Conservation (phyloP, 2,113 vertebrate species). For the Percina caprodes region DNA sequence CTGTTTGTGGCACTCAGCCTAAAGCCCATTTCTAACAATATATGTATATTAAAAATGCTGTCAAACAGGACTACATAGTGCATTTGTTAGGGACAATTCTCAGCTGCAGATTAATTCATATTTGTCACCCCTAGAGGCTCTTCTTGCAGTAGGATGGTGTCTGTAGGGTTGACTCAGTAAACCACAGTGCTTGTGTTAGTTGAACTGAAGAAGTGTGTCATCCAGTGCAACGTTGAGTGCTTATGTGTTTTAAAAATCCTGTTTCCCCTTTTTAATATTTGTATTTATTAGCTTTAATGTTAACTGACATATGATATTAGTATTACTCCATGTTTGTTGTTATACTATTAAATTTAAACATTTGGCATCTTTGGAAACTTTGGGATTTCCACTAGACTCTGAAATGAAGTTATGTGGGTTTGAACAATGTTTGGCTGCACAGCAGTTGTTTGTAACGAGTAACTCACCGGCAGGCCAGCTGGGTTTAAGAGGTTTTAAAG, state of each 20-base stretch:
- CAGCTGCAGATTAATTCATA: not conserved
- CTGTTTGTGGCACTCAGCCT: not conserved
- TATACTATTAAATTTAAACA: not conserved
- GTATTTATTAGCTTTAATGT: not conserved
- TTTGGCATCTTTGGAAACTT: not conserved
- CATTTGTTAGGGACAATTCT: not conserved
- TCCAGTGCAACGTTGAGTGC: not conserved
- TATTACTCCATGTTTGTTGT: not conserved
- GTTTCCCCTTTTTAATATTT: not conserved
- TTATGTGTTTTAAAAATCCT: not conserved
- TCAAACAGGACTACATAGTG: not conserved
- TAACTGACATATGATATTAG: not conserved
- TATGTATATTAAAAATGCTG: too few relatives aligned
- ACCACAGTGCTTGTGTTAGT: not conserved
- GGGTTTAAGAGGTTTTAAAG: not conserved
- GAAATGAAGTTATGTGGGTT: not conserved
- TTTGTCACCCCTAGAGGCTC: not conserved
- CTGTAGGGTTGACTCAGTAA: not conserved
- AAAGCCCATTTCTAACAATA: not conserved
- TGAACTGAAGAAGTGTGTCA: not conserved
- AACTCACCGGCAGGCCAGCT: not conserved
- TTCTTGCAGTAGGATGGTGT: not conserved
- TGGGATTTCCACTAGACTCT: slow-evolving; percentile 2
- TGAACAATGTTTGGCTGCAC: not conserved
- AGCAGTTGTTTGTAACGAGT: not conserved